phyloP scores from a whole-genome alignment of 2,113 vertebrate species.

The Orycteropus afer region DNA sequence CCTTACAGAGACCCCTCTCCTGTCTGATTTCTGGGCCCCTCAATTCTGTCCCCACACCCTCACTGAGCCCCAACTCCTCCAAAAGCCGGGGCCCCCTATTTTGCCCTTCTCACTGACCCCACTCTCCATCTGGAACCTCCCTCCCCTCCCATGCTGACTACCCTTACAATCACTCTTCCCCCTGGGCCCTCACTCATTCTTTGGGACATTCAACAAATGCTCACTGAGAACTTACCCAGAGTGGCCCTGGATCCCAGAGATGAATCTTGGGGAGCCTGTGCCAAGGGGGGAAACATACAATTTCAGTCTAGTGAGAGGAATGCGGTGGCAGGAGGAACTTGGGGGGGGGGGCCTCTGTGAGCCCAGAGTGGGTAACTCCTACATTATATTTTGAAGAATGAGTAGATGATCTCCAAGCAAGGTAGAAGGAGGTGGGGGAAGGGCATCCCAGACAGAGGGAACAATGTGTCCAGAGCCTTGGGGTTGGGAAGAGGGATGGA shows the following conservation, averaged over 20 bases:
- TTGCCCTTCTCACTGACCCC: background rate
- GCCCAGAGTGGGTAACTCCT: background rate
- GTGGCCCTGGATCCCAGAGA: background rate
- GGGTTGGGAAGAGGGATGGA: background rate
- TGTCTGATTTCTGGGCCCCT: background rate
- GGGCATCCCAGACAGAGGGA: background rate
- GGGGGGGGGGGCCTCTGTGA: rapidly evolving
- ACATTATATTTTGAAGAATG: background rate
- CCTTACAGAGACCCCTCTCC: background rate
- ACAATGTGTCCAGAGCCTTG: background rate
- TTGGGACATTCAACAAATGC: background rate
- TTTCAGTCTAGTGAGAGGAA: background rate
- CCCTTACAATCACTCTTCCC: too few relatives aligned
- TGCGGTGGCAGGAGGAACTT: background rate
- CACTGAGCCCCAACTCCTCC: background rate
- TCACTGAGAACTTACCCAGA: background rate
- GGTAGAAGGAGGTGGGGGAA: background rate
- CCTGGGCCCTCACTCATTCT: background rate
- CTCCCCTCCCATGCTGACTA: background rate
- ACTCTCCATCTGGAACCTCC: background rate
- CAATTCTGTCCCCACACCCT: background rate
- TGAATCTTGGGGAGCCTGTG: background rate
- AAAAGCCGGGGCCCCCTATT: background rate
- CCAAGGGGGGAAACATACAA: background rate
- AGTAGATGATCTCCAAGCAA: background rate